These are phyloP conservation scores for Neodiprion fabricii DNA, from an alignment of 1,140 invertebrate species.

Conservation along the genomic window DNA sequence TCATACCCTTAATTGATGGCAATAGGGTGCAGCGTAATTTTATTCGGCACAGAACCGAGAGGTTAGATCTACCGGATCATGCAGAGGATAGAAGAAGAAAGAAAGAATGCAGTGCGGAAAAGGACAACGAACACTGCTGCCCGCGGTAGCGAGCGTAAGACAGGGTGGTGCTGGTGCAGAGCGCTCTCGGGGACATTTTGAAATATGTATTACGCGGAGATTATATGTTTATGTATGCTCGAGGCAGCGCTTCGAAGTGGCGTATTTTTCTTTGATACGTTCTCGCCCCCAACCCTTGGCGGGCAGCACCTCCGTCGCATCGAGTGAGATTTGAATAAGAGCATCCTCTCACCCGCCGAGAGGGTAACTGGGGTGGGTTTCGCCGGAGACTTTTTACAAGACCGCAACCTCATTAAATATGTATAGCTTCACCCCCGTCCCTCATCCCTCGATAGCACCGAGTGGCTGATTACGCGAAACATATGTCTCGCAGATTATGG, in stretches of 20 bases:
- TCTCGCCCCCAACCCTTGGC: conserved; percentile 19
- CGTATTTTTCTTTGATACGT: conserved; percentile 56
- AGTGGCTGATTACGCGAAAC: conserved; percentile 39
- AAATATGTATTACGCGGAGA: conserved; percentile 53
- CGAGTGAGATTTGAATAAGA: conserved; percentile 56
- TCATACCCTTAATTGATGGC: no score
- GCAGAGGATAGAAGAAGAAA: no score
- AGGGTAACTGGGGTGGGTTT: conserved; percentile 29
- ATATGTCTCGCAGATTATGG: conserved; percentile 41
- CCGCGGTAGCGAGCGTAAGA: background rate
- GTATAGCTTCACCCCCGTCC: conserved; percentile 50
- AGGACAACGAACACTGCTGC: no score
- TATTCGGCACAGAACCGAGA: no score
- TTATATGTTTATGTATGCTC: conserved; percentile 51
- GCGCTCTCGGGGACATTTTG: conserved; percentile 28
- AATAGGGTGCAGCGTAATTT: no score
- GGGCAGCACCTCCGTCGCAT: conserved; percentile 29
- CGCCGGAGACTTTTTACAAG: conserved; percentile 45
- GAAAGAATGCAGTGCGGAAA: no score
- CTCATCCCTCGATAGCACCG: conserved; percentile 37
- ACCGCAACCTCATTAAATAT: conserved; percentile 56
- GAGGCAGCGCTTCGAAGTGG: conserved; percentile 11
- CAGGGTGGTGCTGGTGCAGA: background rate
- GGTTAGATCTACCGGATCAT: no score
- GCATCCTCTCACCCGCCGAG: conserved; percentile 31